phyloP scores from a whole-genome alignment of 2,888 invertebrate species.

The Platycheirus albimanus region DNA sequence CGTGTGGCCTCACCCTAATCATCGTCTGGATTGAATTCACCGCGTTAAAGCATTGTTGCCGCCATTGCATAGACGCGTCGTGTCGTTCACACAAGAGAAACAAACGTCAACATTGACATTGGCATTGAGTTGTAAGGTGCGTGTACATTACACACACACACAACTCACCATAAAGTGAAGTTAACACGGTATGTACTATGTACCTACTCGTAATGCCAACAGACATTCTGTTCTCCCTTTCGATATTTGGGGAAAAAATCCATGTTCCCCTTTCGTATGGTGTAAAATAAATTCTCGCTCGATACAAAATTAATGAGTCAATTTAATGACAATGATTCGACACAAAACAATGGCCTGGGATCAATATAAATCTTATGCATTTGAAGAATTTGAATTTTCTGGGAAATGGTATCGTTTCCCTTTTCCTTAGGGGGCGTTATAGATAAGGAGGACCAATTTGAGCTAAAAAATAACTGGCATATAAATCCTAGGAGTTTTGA shows the following conservation, averaged over 20 bases:
- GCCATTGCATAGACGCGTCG: background rate
- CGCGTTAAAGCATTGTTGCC: background rate
- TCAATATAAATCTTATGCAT: background rate
- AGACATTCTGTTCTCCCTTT: conserved; percentile 6
- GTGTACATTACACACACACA: conserved; percentile 17
- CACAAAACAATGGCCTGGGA: background rate
- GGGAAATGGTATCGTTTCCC: conserved; percentile 28
- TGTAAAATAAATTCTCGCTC: conserved; percentile 54
- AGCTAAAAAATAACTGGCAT: conserved; percentile 19
- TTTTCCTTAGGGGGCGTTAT: conserved; percentile 47
- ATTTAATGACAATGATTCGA: conserved; percentile 46
- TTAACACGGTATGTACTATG: background rate
- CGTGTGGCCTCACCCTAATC: conserved; percentile 37
- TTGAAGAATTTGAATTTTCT: background rate
- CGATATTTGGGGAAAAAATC: conserved; percentile 21
- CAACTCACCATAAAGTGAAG: background rate
- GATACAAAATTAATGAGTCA: conserved; percentile 66
- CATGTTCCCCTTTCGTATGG: conserved; percentile 3
- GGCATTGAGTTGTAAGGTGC: conserved; percentile 44
- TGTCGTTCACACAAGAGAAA: conserved; percentile 11
- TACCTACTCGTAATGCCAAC: background rate
- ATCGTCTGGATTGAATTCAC: conserved; percentile 28
- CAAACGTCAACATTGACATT: conserved; percentile 62
- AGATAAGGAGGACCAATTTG: conserved; percentile 20
- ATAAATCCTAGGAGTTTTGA: conserved; percentile 54